Percentiles rank a stretch among this genome's conserved stretches.
Evolutionary conservation across 2,113 vertebrate genomes (phyloP).

Genomic region (Podilymbus podiceps): DNA sequence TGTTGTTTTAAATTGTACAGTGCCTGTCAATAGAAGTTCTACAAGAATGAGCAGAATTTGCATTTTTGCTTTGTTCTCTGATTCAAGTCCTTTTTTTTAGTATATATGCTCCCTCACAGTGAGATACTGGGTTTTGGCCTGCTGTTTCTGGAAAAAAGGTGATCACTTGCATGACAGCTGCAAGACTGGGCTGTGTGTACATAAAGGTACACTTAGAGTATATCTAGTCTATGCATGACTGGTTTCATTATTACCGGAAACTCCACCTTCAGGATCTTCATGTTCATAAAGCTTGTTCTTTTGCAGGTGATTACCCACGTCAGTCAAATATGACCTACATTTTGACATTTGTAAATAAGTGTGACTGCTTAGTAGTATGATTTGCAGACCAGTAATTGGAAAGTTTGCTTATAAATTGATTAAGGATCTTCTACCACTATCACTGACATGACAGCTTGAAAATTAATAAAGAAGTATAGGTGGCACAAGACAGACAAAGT

Average conservation of each 20-base stretch:
- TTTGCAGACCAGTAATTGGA: neutral
- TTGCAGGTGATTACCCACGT: neutral
- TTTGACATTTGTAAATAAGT: neutral
- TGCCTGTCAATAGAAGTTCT: neutral
- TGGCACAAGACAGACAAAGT: neutral
- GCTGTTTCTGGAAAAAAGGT: neutral
- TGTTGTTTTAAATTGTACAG: neutral
- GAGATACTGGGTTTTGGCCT: too few species aligned
- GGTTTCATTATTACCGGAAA: neutral
- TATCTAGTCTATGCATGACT: neutral
- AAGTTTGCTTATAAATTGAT: neutral
- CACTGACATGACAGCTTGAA: neutral
- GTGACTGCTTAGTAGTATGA: neutral
- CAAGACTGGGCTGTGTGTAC: neutral
- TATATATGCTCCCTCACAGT: neutral
- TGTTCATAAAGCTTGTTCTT: neutral
- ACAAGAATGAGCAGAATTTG: neutral
- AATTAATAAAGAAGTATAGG: neutral
- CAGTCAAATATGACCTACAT: neutral
- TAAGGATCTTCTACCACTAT: neutral
- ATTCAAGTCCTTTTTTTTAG: neutral
- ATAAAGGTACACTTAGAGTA: neutral
- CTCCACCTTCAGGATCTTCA: neutral
- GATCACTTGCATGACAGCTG: neutral
- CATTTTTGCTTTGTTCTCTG: neutral